Evolutionary conservation across 1,140 invertebrate genomes (phyloP), one percentile per base, ranked within the genome.

Genomic region (Phymastichus coffea): DNA sequence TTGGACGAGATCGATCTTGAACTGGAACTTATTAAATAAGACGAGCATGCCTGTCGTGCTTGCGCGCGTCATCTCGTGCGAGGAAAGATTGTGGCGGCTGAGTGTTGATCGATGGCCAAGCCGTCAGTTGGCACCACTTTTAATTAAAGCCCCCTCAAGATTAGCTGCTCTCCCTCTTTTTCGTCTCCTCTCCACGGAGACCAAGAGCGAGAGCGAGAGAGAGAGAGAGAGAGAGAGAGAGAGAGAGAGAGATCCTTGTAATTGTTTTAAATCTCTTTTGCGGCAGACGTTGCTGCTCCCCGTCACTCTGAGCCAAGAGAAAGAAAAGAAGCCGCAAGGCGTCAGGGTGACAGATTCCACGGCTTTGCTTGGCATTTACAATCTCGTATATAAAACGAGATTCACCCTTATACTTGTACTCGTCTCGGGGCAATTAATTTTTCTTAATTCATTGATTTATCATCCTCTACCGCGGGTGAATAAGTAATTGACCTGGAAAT

Each of bases 71-170:
- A 53, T 46, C 43, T 38, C 40, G 26, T 3, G 2, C 4, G 14
- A 43, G 20, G 41, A 3, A 7, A 7, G 28, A 12, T 12, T 33
- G 28, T 33, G 28, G 6, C 6, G 12, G 28, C 28, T 33, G 66
- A 67, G 67, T 72, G 77, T 79, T 79, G 77, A 79, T 79, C 76
- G 76, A 79, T 79, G 71, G 75, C 69, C 70, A 76, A n/a, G 73
- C 76, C 75, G 76, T 77, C 77, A 79, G 77, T 79, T 79, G 77
- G 77, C 72, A 76, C 71, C 72, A 76, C 76, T 79, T 79, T 79
- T 79, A 79, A 79, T 79, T 79, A 79, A 79, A 79, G 66, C 74
- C 61, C 76, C 77, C 76, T 76, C 74, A 74, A 78, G 77, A 79
- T 79, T 78, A 77, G 76, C 71, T 73, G 68, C 69, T 33, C 65